Conservation (phyloP, 1,140 invertebrate genomes). For the Chironomus tepperi region DNA sequence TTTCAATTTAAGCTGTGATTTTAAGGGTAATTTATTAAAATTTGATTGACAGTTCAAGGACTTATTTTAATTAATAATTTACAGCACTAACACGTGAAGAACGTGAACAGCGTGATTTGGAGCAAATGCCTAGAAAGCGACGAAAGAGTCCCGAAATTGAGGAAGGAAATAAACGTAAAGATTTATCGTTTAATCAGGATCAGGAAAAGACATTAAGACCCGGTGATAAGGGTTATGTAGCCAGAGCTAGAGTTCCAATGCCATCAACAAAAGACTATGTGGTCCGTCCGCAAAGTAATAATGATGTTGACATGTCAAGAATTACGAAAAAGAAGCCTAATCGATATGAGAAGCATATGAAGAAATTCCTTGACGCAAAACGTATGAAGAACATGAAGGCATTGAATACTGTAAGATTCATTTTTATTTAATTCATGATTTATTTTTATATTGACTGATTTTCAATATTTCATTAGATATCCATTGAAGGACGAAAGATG, state of each 20-base stretch:
- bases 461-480: slow-evolving; percentile 64
- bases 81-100: slow-evolving; percentile 70
- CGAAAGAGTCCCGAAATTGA: slow-evolving; percentile 42
- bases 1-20: slow-evolving; percentile 93
- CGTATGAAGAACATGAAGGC: slow-evolving; percentile 63
- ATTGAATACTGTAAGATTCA: background rate
- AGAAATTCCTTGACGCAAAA: slow-evolving; percentile 80
- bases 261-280: slow-evolving; percentile 97
- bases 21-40: slow-evolving; percentile 53
- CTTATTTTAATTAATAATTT: slow-evolving; percentile 30
- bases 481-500: slow-evolving; percentile 94
- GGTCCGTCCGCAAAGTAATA: slow-evolving; percentile 82
- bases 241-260: slow-evolving; percentile 84
- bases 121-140: slow-evolving; percentile 69
- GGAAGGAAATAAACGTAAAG: slow-evolving; percentile 38
- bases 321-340: slow-evolving; percentile 71
- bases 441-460: background rate
- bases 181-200: slow-evolving; percentile 42
- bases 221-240: slow-evolving; percentile 92
- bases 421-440: no score
- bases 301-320: slow-evolving; percentile 73
- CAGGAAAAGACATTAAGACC: slow-evolving; percentile 56
- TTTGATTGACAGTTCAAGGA: background rate
- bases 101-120: slow-evolving; percentile 81
- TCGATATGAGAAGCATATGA: slow-evolving; percentile 84